Base-by-base conservation (phyloP, 2,113 vertebrate genomes). In the Alligator sinensis region DNA sequence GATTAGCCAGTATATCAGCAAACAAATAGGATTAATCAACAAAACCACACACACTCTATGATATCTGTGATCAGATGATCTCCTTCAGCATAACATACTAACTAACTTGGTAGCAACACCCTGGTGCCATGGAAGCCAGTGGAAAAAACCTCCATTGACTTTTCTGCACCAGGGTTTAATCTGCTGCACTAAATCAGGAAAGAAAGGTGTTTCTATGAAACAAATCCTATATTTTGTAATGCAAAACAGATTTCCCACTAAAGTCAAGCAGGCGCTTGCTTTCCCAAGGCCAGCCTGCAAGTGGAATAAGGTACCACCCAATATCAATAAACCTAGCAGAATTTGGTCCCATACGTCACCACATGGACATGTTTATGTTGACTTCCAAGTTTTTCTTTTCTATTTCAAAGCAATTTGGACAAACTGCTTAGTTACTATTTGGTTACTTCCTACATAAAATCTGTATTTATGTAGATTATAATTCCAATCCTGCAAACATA, bases 361-460 rank as follows among this genome's bases (percentile, higher is more conserved):
- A 47, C 38, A 47, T 47, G 38, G 38, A 47, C 38, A 47, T 47
- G 38, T 47, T 47, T 47, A 47, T 47, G 38, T 47, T 47, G 38
- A 47, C 38, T 47, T 47, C 38, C 38, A 47, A 47, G 38, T 22
- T 47, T 74, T 74, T 38, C 25, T 68, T 91, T 16, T 75, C 38
- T 12, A 25, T 21, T 3, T 13, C 75, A 60, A 34, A n/a, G 80
- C 30, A 34, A 47, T 15, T 8, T 27, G 76, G 27, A 8, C 57
- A 25, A 9, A 1, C 28, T 13, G 13, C 60, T 80, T 9, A 28
- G 0, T 3, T 4, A 1, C 22, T 38, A 9, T 2, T 4, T 18
- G 58, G 18, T 28, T n/a, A 25, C 11, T 47, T 5, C 1, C 34
- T 90, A 86, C 81, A 15, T 15, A 80, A 75, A 62, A 59, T 11